phyloP scores from a whole-genome alignment of 2,113 vertebrate species.

The Solenodon paradoxus region DNA sequence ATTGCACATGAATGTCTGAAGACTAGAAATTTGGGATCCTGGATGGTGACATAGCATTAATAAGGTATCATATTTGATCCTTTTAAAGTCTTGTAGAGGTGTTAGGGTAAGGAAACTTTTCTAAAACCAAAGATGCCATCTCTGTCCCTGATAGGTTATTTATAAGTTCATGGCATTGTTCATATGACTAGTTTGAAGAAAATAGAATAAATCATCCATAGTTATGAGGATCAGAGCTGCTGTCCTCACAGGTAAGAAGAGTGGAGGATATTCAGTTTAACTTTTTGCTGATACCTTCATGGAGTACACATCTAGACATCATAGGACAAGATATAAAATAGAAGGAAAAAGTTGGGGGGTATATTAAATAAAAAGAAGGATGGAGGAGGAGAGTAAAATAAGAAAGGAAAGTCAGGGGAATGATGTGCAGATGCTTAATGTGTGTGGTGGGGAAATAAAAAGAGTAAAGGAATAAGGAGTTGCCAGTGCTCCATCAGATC shows the following conservation, averaged over 20 bases:
- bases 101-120: neutral
- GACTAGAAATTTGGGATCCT: neutral
- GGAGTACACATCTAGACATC: neutral
- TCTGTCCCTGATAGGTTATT: neutral
- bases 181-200: neutral
- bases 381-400: neutral
- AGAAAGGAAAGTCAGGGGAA: neutral
- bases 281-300: neutral
- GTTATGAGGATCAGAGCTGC: neutral
- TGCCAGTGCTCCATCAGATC: neutral
- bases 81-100: neutral
- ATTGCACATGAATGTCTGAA: neutral
- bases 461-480: too few species aligned
- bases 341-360: neutral
- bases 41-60: neutral
- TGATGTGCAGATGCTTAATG: neutral
- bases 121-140: neutral
- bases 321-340: too few species aligned
- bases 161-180: neutral
- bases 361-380: neutral
- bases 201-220: neutral
- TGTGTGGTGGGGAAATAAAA: neutral
- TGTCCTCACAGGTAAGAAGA: neutral
- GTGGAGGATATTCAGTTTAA: neutral
- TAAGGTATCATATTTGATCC: neutral